These are phyloP conservation scores for Leptoclinus maculatus DNA, from an alignment of 2,797 vertebrate species.

Conservation along the genomic window DNA sequence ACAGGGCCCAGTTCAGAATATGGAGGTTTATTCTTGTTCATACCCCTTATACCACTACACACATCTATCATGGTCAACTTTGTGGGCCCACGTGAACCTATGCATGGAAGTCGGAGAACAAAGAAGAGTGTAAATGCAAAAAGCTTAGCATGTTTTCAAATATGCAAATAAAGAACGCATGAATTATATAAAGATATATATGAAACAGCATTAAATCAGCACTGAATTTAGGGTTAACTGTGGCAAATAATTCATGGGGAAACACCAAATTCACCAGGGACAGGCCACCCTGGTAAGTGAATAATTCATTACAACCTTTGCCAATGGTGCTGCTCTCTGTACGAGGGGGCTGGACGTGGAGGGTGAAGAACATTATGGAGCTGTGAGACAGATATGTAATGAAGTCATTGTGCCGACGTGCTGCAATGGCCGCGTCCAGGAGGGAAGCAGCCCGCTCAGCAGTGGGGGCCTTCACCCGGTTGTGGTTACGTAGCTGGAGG, in stretches of 20 bases:
- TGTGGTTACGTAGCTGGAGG: slow-evolving; percentile 93
- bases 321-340: slow-evolving; percentile 92
- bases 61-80: slow-evolving; percentile 97
- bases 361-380: slow-evolving; percentile 98
- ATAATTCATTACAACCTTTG: slow-evolving; percentile 87
- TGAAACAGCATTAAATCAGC: background rate
- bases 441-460: slow-evolving; percentile 95
- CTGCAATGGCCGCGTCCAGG: slow-evolving; percentile 92
- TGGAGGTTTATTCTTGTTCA: slow-evolving; percentile 86
- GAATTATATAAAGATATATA: background rate
- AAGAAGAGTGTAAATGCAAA: slow-evolving; percentile 15
- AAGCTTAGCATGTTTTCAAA: background rate
- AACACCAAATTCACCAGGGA: slow-evolving; percentile 1
- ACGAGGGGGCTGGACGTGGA: slow-evolving; percentile 95
- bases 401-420: slow-evolving; percentile 88
- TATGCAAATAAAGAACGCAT: background rate
- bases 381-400: slow-evolving; percentile 85
- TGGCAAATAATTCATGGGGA: slow-evolving; percentile 17
- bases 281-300: slow-evolving; percentile 32
- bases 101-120: slow-evolving; percentile 39
- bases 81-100: slow-evolving; percentile 92
- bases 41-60: slow-evolving; percentile 91
- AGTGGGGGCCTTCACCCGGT: slow-evolving; percentile 91
- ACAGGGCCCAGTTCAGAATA: slow-evolving; percentile 92
- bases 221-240: slow-evolving; percentile 5